phyloP scores from a whole-genome alignment of 2,797 vertebrate genomes.

The Corythornis leucogaster region DNA sequence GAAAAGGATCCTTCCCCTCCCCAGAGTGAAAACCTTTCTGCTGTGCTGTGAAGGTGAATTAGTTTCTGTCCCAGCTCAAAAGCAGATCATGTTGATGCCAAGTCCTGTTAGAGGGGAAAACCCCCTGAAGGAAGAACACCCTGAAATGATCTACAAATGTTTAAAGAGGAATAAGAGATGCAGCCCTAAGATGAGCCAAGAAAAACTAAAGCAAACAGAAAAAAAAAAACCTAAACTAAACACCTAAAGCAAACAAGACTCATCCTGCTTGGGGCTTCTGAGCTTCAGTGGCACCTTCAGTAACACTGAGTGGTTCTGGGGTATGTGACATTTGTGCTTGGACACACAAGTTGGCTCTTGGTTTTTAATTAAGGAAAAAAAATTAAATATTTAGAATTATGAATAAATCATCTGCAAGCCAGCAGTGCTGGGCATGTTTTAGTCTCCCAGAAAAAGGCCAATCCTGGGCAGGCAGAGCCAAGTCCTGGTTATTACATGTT shows the following conservation, averaged over 20 bases:
- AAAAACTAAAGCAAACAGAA: neutral
- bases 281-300: neutral
- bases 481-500: neutral
- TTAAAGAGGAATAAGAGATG: neutral
- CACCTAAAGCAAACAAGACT: neutral
- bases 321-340: neutral
- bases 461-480: neutral
- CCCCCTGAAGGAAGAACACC: neutral
- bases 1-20: neutral
- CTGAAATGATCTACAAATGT: neutral
- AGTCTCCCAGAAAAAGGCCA: neutral
- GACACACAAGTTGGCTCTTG: neutral
- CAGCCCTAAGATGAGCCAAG: neutral
- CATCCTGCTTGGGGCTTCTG: neutral
- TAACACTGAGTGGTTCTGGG: neutral
- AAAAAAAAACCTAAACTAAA: neutral
- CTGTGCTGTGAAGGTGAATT: neutral
- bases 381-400: neutral
- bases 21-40: neutral
- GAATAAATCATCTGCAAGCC: neutral
- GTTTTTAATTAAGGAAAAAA: neutral
- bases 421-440: neutral
- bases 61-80: neutral
- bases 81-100: neutral
- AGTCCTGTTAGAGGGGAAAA: neutral